phyloP scores from a whole-genome alignment of 1,140 invertebrate species.

The Brevipalpus yothersi region DNA sequence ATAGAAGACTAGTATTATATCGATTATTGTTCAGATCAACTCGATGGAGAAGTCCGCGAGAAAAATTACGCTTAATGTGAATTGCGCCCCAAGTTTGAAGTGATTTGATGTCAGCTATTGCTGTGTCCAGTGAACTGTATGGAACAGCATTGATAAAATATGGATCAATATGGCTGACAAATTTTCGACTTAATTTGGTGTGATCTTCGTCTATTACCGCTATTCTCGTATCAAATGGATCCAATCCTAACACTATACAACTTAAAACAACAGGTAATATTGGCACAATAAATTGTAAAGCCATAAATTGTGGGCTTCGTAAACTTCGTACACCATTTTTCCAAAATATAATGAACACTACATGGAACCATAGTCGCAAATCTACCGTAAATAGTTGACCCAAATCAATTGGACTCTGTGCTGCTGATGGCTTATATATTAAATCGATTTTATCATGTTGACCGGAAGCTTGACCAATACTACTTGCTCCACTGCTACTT shows the following conservation, averaged over 20 bases:
- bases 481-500: not conserved
- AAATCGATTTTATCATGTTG: not conserved
- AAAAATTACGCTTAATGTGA: slow-evolving; percentile 6
- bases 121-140: not conserved
- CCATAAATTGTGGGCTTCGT: slow-evolving; percentile 12
- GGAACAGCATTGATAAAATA: not conserved
- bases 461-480: not conserved
- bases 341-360: slow-evolving; percentile 1
- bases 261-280: slow-evolving; percentile 82
- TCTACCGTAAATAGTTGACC: not conserved
- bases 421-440: not conserved
- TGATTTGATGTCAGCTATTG: slow-evolving; percentile 7
- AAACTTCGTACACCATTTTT: slow-evolving; percentile 10
- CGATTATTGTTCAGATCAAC: not conserved
- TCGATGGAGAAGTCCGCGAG: slow-evolving; percentile 2
- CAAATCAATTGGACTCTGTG: not conserved
- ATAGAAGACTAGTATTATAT: not conserved
- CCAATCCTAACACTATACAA: slow-evolving; percentile 71
- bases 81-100: slow-evolving; percentile 11
- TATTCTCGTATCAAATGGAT: slow-evolving; percentile 53
- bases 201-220: slow-evolving; percentile 37
- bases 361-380: not conserved
- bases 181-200: not conserved
- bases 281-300: slow-evolving; percentile 67
- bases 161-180: not conserved